Conservation (phyloP, 2,113 vertebrate genomes). For the Macquaria australasica region DNA sequence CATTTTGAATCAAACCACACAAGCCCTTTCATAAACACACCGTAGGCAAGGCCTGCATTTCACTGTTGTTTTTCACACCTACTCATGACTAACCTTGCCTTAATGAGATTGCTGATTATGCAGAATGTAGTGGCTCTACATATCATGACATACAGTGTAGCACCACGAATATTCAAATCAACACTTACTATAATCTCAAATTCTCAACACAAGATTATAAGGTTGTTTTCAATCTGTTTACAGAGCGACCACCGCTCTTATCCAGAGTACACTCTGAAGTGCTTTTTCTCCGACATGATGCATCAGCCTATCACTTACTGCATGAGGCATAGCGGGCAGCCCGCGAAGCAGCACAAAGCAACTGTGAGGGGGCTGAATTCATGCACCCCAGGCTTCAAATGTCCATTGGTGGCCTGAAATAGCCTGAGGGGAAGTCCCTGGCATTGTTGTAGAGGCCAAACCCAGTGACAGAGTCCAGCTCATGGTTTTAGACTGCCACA, state of each 20-base stretch:
- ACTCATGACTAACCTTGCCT: constrained; percentile 30
- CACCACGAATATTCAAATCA: constrained; percentile 37
- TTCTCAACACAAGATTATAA: constrained; percentile 39
- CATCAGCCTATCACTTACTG: constrained; percentile 42
- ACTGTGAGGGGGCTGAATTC: constrained; percentile 57
- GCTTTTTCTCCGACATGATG: constrained; percentile 3
- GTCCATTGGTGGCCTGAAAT: constrained; percentile 75
- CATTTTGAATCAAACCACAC: constrained; percentile 4
- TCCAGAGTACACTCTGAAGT: constrained; percentile 54
- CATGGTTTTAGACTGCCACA: constrained; percentile 31
- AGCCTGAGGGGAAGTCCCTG: constrained; percentile 80
- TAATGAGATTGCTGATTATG: constrained; percentile 54
- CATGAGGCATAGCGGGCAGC: constrained; percentile 20
- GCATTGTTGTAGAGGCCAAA: constrained; percentile 66
- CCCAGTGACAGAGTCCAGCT: constrained; percentile 35
- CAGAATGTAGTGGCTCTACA: constrained; percentile 9
- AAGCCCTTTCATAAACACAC: constrained; percentile 13
- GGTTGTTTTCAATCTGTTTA: constrained; percentile 46
- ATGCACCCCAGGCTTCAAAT: constrained; percentile 57
- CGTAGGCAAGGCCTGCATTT: not conserved
- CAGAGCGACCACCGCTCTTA: constrained; percentile 22
- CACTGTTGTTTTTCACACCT: constrained; percentile 43
- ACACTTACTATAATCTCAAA: constrained; percentile 42
- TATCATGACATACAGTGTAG: not conserved
- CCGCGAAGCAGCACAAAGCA: constrained; percentile 23